Percentiles rank a stretch among this genome's conserved stretches.
Evolutionary conservation across 2,113 vertebrate genomes (phyloP).

Genomic region (Cariama cristata): DNA sequence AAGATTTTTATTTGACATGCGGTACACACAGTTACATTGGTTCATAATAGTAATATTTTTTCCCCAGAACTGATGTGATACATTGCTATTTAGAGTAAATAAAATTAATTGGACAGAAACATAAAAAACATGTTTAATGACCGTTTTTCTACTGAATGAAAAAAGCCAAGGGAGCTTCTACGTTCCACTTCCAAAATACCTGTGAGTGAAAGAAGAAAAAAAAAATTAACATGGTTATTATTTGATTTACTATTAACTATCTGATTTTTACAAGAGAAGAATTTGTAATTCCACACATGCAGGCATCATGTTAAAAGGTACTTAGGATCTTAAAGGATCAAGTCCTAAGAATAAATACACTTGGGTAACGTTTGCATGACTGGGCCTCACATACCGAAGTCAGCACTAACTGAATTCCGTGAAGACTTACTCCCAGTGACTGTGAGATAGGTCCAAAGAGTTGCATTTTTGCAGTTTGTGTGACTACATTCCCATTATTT

Average conservation of each 20-base stretch:
- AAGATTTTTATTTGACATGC: neutral
- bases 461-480: neutral
- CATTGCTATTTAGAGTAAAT: neutral
- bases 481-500: neutral
- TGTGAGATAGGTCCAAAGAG: neutral
- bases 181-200: neutral
- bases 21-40: neutral
- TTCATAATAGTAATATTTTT: neutral
- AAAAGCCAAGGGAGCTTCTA: neutral
- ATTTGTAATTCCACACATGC: neutral
- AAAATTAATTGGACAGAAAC: neutral
- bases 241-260: neutral
- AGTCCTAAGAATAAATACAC: neutral
- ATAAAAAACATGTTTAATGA: neutral
- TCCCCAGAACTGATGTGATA: neutral
- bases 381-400: neutral
- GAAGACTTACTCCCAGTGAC: neutral
- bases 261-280: neutral
- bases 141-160: neutral
- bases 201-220: slow-evolving; percentile 23
- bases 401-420: neutral
- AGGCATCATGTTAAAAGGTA: neutral
- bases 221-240: neutral
- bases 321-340: neutral
- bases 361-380: neutral